These are phyloP conservation scores for Zaprionus nigranus DNA, from an alignment of 1,140 invertebrate genomes.

Conservation along the genomic window DNA sequence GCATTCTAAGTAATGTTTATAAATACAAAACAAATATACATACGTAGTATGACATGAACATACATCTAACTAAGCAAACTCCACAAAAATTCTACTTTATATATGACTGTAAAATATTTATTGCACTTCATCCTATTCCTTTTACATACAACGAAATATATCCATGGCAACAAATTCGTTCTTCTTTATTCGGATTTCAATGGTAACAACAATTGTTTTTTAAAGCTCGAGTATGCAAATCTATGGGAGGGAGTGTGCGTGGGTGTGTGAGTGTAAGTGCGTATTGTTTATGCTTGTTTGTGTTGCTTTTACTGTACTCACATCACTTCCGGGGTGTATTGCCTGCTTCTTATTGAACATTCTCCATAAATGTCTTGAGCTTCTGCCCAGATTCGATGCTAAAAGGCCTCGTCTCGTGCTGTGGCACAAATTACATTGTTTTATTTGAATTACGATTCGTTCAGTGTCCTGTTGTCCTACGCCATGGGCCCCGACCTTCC, in stretches of 20 bases:
- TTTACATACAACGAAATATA: background rate
- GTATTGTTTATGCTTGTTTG: conserved; percentile 1
- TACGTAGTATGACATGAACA: background rate
- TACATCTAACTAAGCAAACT: background rate
- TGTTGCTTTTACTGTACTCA: background rate
- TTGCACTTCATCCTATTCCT: background rate
- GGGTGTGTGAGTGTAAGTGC: background rate
- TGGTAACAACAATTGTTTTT: conserved; percentile 20
- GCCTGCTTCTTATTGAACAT: background rate
- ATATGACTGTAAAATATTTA: conserved; percentile 2
- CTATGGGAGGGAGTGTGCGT: background rate
- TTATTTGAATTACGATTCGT: conserved; percentile 79
- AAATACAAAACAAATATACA: too few relatives aligned
- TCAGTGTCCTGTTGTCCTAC: conserved; percentile 37
- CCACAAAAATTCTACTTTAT: background rate
- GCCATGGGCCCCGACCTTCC: background rate
- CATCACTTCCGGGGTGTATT: conserved; percentile 16
- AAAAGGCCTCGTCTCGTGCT: conserved; percentile 22
- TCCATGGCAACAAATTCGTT: background rate
- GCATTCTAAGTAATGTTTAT: too few relatives aligned
- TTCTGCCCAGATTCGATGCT: background rate
- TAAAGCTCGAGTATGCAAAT: conserved; percentile 5
- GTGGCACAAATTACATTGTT: conserved; percentile 70
- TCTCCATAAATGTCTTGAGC: conserved; percentile 16
- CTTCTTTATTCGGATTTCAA: conserved; percentile 26